These are phyloP conservation scores for Telmatochromis bifrenatus DNA, from an alignment of 2,113 vertebrate genomes.

Conservation along the genomic window DNA sequence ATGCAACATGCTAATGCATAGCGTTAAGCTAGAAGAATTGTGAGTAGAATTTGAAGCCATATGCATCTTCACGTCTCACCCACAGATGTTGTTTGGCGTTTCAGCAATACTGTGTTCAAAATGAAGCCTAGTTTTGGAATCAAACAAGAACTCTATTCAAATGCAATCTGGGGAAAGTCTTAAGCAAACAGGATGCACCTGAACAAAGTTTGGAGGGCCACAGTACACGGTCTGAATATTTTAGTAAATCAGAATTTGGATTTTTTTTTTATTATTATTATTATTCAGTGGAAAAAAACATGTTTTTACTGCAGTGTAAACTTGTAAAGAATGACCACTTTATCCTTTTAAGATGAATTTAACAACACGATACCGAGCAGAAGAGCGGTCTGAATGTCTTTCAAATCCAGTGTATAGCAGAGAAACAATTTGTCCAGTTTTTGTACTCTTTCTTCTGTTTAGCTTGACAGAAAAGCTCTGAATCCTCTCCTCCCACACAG, in stretches of 20 bases:
- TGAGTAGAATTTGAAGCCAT: neutral
- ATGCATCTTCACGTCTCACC: neutral
- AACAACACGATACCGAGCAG: neutral
- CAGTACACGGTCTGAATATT: neutral
- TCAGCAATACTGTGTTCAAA: neutral
- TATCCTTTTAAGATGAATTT: neutral
- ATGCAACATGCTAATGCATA: neutral
- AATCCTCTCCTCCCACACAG: neutral
- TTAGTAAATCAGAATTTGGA: neutral
- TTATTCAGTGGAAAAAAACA: fast-evolving
- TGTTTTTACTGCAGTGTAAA: neutral
- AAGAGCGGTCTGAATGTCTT: neutral
- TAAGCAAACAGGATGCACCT: neutral
- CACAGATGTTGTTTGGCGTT: neutral
- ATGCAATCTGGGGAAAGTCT: neutral
- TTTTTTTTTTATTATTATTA: neutral
- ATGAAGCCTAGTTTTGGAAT: neutral
- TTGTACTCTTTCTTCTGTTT: neutral
- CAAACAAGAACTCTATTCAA: neutral
- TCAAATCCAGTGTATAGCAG: neutral
- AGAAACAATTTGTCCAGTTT: neutral
- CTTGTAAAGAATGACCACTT: neutral
- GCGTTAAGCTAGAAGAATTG: neutral
- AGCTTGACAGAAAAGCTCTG: neutral
- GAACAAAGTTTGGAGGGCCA: neutral